Evolutionary conservation across 2,113 vertebrate species (phyloP), one percentile per base, ranked within the genome.

Genomic region (pig (Sus scrofa)): DNA sequence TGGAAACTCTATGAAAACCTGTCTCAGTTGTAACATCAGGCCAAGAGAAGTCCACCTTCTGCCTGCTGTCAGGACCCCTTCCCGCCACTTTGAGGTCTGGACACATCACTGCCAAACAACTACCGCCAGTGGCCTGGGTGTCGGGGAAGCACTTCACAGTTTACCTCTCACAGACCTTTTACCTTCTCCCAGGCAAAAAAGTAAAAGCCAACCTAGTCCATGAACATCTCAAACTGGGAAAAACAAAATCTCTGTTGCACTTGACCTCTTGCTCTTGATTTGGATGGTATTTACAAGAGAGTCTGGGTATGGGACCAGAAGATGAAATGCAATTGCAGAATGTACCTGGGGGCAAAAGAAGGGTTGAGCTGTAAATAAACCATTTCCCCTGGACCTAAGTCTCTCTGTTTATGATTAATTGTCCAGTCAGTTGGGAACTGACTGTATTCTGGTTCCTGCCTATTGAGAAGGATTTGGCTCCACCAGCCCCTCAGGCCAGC

Each of bases 261-360:
- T 50, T 74, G 82, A 90, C 95, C 60, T 75, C 39, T 12, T 32
- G 24, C 62, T 94, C 67, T 19, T 44, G 62, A 56, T 87, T 92
- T n/a, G 20, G 68, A 27, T 30, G 13, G 10, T 86, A 44, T 73
- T 83, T 37, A 93, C 20, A 74, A 85, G n/a, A 68, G 5, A 88
- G 77, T 67, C 83, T 83, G 92, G 50, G 71, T 92, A 78, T 74
- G 52, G 34, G 13, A n/a, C 58, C 71, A 60, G 74, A 89, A 97
- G 95, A 92, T 67, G 91, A 98, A 91, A 65, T 6, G 1, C 1
- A 89, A 94, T 22, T 50, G 77, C 30, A 96, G 96, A 97, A 89
- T 0, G 11, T 77, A 96, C 91, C 71, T 73, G 34, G 83, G 94
- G 96, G 96, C 95, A 34, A 65, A 89, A 50, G 6, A 94, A 94